phyloP scores from a whole-genome alignment of 2,113 vertebrate genomes.

The Mus musculus region GRCm39 chr10:125980501-125981000 shows the following conservation, averaged over 20 bases:
- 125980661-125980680: constrained; percentile 36
- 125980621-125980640: not conserved
- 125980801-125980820: constrained; percentile 93
- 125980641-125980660: not conserved
- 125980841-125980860: constrained; percentile 85
- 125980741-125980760: constrained; percentile 80
- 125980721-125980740: constrained; percentile 77
- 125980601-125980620: not conserved
- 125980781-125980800: constrained; percentile 90
- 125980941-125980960: constrained; percentile 80
- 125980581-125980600: not conserved
- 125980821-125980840: constrained; percentile 94
- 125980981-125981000: constrained; percentile 70
- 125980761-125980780: constrained; percentile 88
- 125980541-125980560: not conserved
- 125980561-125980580: not conserved
- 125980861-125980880: constrained; percentile 88
- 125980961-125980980: constrained; percentile 72
- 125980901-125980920: constrained; percentile 85
- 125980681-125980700: not conserved
- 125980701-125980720: constrained; percentile 74
- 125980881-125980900: constrained; percentile 90
- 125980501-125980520: not conserved
- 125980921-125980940: constrained; percentile 74
- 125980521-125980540: too few species aligned